Evolutionary conservation across 1,140 invertebrate species (phyloP), one percentile per base, ranked within the genome.

Genomic region (Wasmannia auropunctata): DNA sequence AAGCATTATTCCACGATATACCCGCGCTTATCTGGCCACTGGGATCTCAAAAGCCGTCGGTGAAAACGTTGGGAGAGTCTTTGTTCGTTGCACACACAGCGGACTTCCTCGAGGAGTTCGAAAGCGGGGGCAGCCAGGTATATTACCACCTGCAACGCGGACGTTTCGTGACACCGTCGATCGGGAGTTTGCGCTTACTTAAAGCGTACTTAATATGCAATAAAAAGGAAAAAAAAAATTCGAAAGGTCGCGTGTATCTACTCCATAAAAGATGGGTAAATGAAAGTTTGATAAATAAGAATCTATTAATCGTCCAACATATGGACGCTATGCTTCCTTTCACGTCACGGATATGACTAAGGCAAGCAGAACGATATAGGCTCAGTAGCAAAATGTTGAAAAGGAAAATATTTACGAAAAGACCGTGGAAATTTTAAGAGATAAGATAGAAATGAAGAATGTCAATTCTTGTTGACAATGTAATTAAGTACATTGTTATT

Each of bases 51-150:
- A 75, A 72, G 70, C 19, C 28, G 25, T 19, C 69, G 69, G 56
- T 75, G 80, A 84, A 84, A 84, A 75, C 67, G 69, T 75, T 72
- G 34, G 34, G 67, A 72, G 51, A 83, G 67, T 16, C 79, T 74
- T 83, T 62, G 80, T 84, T 75, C 60, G 8, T 46, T 28, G 37
- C n/a, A n/a, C n/a, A 14, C 10, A 34, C 8, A 28, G 40, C 4
- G 31, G 28, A 62, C 28, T 84, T 84, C 80, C 69, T 72, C 40
- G 80, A 58, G 14, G 51, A 54, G 63, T 69, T 54, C 49, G 34
- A 81, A 81, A 69, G 65, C 46, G 49, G 25, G 69, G 34, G 22
- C 31, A 58, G 3, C 10, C 16, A 11, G 22, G 46, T 31, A 28
- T 65, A 67, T n/a, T n/a, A n/a, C n/a, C 16, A 70, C 16, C 28